Evolutionary conservation across 2,888 invertebrate species (phyloP), one percentile per base, ranked within the genome.

Genomic region (Laothoe populi): DNA sequence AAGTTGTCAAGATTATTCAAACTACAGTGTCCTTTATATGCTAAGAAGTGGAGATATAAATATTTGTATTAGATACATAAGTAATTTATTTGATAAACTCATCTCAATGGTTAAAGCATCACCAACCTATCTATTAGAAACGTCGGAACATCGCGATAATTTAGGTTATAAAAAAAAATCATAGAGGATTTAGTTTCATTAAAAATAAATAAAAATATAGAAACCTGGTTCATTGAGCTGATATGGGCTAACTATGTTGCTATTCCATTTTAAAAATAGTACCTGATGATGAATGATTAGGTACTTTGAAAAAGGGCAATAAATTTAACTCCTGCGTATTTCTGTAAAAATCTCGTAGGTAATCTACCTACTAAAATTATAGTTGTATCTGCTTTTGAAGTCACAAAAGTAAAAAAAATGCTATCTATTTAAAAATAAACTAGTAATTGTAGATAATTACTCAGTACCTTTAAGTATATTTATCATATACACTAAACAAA

Each of bases 381-480:
- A 26, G 26, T 26, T 26, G 26, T 26, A 26, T 26, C 5, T 26
- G 26, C 5, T 26, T n/a, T n/a, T n/a, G n/a, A n/a, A n/a, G n/a
- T n/a, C n/a, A n/a, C n/a, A n/a, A n/a, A n/a, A n/a, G 35, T 35
- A 10, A 7, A 7, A 8, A 2, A 24, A 24, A 24, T 48, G 23
- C 24, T n/a, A 21, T 46, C 26, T 49, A 31, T 53, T 53, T n/a
- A 53, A 53, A 13, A 19, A 53, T 53, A 31, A n/a, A n/a, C 10
- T 11, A 10, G 24, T n/a, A 53, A 53, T 16, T 1, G n/a, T 16
- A 53, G 16, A 53, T 53, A 16, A 53, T 31, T 53, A 53, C 49
- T 31, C 16, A 19, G 49, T 53, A 53, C 49, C 31, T 19, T 49
- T 26, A 26, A 26, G 26, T 16, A 26, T 16, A 46, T 46, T 11